Conservation (phyloP, 2,888 invertebrate genomes). For the Patella ulyssiponensis region DNA sequence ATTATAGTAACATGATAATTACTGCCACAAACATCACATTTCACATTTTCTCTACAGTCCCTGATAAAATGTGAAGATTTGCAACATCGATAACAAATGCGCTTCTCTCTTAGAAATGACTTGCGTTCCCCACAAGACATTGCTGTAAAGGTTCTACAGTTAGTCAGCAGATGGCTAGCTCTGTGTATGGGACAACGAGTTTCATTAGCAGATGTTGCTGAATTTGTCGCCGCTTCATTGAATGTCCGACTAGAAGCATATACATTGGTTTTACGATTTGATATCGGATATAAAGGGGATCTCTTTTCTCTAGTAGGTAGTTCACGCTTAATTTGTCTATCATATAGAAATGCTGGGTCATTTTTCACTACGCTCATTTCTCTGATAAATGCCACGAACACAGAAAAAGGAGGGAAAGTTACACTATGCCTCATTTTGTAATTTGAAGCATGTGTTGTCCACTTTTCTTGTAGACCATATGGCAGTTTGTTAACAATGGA, state of each 20-base stretch:
- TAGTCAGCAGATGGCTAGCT: conserved; percentile 22
- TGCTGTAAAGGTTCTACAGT: conserved; percentile 25
- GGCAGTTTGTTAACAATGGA: conserved; percentile 44
- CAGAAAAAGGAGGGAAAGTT: conserved; percentile 40
- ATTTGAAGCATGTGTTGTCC: conserved; percentile 32
- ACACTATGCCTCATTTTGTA: conserved; percentile 36
- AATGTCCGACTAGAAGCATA: too few relatives aligned
- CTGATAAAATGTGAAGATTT: conserved; percentile 20
- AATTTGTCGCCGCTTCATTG: not conserved
- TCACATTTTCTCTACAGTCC: conserved; percentile 22
- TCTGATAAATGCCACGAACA: conserved; percentile 37
- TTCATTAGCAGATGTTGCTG: not conserved
- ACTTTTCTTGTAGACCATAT: conserved; percentile 38
- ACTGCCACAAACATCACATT: conserved; percentile 36
- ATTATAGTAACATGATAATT: conserved; percentile 27
- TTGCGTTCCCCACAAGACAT: conserved; percentile 20
- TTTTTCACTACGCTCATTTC: conserved; percentile 32
- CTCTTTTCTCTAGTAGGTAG: not conserved
- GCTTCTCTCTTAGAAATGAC: conserved; percentile 14
- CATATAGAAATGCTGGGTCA: conserved; percentile 35
- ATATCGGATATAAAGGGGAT: not conserved
- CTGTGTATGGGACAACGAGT: not conserved
- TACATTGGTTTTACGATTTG: not conserved
- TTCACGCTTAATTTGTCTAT: not conserved
- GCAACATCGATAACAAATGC: conserved; percentile 36